Percentiles rank a stretch among this genome's conserved stretches.
phyloP scores from a whole-genome alignment of 2,888 invertebrate genomes.

The Agrilus mali region DNA sequence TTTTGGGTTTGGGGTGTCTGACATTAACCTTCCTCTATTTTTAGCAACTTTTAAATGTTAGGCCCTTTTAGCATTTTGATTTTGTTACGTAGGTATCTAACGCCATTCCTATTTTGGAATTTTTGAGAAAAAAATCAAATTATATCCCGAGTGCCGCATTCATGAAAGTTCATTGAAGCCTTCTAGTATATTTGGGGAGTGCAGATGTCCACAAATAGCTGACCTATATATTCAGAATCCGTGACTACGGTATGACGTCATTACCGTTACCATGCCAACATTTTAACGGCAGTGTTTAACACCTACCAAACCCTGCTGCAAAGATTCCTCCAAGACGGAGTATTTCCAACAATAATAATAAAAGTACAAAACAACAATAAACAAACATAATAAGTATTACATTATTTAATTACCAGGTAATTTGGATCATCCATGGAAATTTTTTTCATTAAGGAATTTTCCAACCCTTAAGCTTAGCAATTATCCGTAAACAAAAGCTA shows the following conservation, averaged over 20 bases:
- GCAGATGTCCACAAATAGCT: slow-evolving; percentile 25
- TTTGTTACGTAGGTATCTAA: too few species aligned
- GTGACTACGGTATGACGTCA: slow-evolving; percentile 32
- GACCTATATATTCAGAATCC: slow-evolving; percentile 28
- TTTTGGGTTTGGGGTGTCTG: too few species aligned
- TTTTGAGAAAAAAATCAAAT: neutral
- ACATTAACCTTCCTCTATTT: too few species aligned
- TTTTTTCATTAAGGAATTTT: too few species aligned
- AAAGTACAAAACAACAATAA: too few species aligned
- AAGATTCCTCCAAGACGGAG: slow-evolving; percentile 9
- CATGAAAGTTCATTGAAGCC: slow-evolving; percentile 21
- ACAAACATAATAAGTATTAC: too few species aligned
- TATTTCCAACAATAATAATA: slow-evolving; percentile 5
- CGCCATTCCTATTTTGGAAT: neutral
- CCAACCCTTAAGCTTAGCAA: too few species aligned
- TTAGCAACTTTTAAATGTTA: too few species aligned
- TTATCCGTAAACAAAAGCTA: too few species aligned
- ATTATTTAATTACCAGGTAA: too few species aligned
- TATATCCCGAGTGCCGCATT: slow-evolving; percentile 8
- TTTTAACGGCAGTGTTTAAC: slow-evolving; percentile 27
- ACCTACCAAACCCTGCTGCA: slow-evolving; percentile 17
- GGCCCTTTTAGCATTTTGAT: too few species aligned
- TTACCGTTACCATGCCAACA: slow-evolving; percentile 28
- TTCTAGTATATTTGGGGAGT: slow-evolving; percentile 19
- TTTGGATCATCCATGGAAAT: too few species aligned